A percentile compares a stretch with the other conserved stretches of the same genome.
phyloP scores from a whole-genome alignment of 2,888 invertebrate genomes.

The Ophonus ardosiacus region DNA sequence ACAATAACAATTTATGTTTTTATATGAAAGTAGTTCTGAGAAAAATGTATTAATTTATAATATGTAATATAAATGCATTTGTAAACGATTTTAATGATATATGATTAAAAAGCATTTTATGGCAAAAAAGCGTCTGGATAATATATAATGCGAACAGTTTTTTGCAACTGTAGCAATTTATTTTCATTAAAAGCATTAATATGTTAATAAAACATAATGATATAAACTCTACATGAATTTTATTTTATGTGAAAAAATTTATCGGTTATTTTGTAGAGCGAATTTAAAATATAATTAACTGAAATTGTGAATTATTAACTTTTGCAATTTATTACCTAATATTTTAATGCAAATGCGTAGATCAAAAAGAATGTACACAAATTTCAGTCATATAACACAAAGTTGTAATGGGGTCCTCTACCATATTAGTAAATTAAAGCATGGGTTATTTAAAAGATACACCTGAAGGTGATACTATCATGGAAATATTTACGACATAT shows the following conservation, averaged over 20 bases:
- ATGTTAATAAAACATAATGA: slow-evolving; percentile 25
- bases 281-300: slow-evolving; percentile 33
- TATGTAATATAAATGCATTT: not conserved
- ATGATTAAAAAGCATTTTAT: not conserved
- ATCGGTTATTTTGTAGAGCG: slow-evolving; percentile 12
- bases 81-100: not conserved
- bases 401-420: too few species aligned
- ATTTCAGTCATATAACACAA: not conserved
- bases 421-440: too few species aligned
- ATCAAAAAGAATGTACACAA: not conserved
- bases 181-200: slow-evolving; percentile 15
- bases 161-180: slow-evolving; percentile 3
- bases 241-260: slow-evolving; percentile 17
- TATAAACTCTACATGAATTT: slow-evolving; percentile 15
- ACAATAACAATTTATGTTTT: not conserved
- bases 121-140: not conserved
- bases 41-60: not conserved
- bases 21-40: not conserved
- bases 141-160: not conserved
- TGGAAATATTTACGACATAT: too few species aligned
- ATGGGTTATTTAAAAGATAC: too few species aligned
- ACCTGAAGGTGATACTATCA: too few species aligned
- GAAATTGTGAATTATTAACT: slow-evolving; percentile 28
- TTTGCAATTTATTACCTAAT: slow-evolving; percentile 27
- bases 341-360: not conserved